A percentile compares a stretch with the other conserved stretches of the same genome.
Evolutionary conservation across 2,113 vertebrate species (phyloP).

Genomic region (Apeltes quadracus): DNA sequence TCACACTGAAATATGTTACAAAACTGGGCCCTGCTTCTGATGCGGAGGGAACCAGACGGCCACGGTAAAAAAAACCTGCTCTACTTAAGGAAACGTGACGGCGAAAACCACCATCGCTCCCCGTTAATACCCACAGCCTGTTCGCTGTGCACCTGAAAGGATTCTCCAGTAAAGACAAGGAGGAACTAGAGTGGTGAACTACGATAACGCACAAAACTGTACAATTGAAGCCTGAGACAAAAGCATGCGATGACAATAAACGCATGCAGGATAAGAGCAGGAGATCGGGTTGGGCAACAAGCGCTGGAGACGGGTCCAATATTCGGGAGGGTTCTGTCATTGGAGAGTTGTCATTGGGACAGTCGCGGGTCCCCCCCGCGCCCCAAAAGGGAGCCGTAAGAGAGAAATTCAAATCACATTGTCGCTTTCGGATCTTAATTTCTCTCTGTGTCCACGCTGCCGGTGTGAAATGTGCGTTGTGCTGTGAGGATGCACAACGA

Average conservation of each 20-base stretch:
- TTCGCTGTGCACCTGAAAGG: constrained; percentile 51
- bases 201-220: constrained; percentile 47
- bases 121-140: neutral
- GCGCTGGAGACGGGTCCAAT: constrained; percentile 6
- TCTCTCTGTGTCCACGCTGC: constrained; percentile 8
- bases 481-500: constrained; percentile 40
- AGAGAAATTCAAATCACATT: neutral
- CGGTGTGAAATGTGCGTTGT: constrained; percentile 38
- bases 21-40: constrained; percentile 41
- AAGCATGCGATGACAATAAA: constrained; percentile 67
- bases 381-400: constrained; percentile 1
- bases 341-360: constrained; percentile 14
- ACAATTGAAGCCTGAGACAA: constrained; percentile 72
- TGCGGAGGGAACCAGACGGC: constrained; percentile 48
- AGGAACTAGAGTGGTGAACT: constrained; percentile 41
- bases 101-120: neutral
- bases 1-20: constrained; percentile 53
- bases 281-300: neutral
- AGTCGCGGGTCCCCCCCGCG: constrained; percentile 11
- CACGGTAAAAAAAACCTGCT: constrained; percentile 43
- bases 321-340: constrained; percentile 14
- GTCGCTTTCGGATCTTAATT: neutral
- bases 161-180: constrained; percentile 48
- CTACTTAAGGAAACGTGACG: constrained; percentile 8
- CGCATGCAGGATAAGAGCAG: constrained; percentile 35